Base-by-base conservation (phyloP, 1,140 invertebrate species). In the Drosophila tani region DNA sequence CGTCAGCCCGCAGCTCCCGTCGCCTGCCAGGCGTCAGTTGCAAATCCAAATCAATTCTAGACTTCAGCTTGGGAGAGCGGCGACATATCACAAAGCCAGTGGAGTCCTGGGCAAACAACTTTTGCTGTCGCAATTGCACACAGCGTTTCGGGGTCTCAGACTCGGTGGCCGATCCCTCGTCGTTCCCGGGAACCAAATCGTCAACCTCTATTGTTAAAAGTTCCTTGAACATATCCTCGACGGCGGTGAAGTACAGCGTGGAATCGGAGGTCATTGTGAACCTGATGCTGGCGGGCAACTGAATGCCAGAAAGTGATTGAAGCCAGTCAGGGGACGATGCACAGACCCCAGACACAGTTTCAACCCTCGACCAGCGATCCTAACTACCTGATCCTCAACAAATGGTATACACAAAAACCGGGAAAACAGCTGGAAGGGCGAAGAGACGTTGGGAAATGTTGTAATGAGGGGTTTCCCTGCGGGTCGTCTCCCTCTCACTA, bases 251-350 rank as follows among this genome's bases (percentile, higher is more conserved):
- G 53, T 87, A 87, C 1, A 87, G 55, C 15, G 83, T 87, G 32
- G 67, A 43, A 60, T 86, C 79, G 14, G 66, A 62, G 76, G 83
- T 53, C 83, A 87, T 88, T 43, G 60, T 66, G 50, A 65, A 83
- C 80, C 83, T 81, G 84, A 87, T 51, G 84, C 73, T 74, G 80
- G 45, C 73, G 32, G 56, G 8, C 27, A 83, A 88, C 83, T 88
- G 63, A 76, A 55, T 2, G 56, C 46, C 15, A 24, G 24, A 68
- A 68, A 45, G 43, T 86, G 79, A 87, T 86, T 79, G 80, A 87
- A 73, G 50, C 59, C 50, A 65, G 66, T 67, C 58, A 65, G 50
- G 40, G 50, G 57, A 46, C 53, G 56, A 71, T 75, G 47, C 51
- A 57, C 55, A 60, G 59, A 35, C 56, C 46, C 6, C 7, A 14